Conservation (phyloP, 2,113 vertebrate genomes). For the Sitta europaea region DNA sequence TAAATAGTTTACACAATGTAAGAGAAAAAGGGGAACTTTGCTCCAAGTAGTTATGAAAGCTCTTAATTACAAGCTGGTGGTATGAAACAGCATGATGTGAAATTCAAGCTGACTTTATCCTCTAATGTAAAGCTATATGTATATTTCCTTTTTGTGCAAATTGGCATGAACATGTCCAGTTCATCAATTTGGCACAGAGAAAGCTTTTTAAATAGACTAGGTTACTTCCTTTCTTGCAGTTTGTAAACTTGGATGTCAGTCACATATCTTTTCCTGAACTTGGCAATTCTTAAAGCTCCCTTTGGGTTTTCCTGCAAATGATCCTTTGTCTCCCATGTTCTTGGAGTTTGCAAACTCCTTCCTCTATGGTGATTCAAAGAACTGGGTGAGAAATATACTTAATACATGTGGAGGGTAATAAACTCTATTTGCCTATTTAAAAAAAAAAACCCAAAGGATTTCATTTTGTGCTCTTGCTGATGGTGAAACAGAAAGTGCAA, state of each 20-base stretch:
- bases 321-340: not conserved
- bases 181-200: not conserved
- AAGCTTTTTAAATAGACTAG: not conserved
- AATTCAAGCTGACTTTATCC: not conserved
- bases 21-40: not conserved
- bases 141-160: not conserved
- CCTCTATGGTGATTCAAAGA: not conserved
- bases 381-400: not conserved
- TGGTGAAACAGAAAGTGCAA: not conserved
- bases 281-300: not conserved
- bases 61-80: not conserved
- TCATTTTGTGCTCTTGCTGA: not conserved
- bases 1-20: constrained; percentile 44
- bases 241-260: not conserved
- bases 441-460: not conserved
- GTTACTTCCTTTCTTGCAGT: not conserved
- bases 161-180: not conserved
- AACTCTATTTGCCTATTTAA: not conserved
- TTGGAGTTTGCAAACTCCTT: not conserved
- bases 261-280: not conserved
- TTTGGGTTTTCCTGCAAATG: not conserved
- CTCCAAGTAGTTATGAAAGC: constrained; percentile 24
- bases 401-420: not conserved
- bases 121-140: not conserved
- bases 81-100: not conserved